These are phyloP conservation scores for Cervus canadensis DNA, from an alignment of 2,113 vertebrate species.

Conservation along the genomic window DNA sequence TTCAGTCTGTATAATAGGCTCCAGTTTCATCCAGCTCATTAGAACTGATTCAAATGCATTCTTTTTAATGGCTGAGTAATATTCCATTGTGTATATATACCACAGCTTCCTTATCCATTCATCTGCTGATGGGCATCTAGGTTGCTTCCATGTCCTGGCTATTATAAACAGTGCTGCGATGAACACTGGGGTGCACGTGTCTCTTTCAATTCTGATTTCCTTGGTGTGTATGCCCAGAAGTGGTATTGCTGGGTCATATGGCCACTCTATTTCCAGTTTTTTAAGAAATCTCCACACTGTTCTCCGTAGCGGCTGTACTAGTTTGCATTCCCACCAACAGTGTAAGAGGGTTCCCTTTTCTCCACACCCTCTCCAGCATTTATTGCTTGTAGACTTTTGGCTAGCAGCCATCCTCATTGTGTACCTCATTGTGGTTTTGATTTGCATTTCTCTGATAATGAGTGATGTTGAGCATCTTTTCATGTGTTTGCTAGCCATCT, in stretches of 20 bases:
- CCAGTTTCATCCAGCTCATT: neutral
- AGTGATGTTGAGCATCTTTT: neutral
- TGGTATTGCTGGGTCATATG: accelerated
- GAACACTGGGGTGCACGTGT: neutral
- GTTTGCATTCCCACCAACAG: neutral
- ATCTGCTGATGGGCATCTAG: neutral
- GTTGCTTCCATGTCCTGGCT: neutral
- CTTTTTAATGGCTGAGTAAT: neutral
- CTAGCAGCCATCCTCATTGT: accelerated
- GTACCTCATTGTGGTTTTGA: neutral
- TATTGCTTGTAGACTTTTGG: neutral
- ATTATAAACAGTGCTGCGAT: accelerated
- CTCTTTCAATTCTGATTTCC: neutral
- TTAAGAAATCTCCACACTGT: neutral
- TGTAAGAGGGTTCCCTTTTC: neutral
- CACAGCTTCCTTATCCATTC: neutral
- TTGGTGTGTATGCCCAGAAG: accelerated
- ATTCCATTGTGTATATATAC: neutral
- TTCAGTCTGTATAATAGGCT: neutral
- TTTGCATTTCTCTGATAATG: neutral
- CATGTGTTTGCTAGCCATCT: neutral
- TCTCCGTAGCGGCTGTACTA: neutral
- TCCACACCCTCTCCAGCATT: neutral
- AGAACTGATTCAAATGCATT: neutral
- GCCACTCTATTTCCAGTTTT: neutral